Percentiles rank a stretch among this genome's conserved stretches.
Conservation (phyloP, 2,113 vertebrate species). For the Leptodactylus fuscus region DNA sequence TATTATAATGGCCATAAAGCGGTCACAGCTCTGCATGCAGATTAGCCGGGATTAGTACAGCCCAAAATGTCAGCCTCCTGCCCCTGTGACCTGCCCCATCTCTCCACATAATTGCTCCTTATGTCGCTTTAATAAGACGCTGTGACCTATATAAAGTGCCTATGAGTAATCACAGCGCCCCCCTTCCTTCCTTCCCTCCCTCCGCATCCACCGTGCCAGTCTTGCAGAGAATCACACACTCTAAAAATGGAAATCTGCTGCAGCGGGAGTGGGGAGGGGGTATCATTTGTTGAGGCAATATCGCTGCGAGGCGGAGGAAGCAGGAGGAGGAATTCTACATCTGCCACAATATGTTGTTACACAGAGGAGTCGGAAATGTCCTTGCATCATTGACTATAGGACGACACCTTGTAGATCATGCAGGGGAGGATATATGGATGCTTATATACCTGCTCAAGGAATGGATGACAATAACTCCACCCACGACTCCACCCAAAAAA, state of each 20-base stretch:
- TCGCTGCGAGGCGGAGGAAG: background rate
- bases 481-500: too few species aligned
- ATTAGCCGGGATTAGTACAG: background rate
- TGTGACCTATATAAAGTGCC: constrained; percentile 50
- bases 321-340: constrained; percentile 21
- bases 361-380: too few species aligned
- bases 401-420: background rate
- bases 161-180: constrained; percentile 13
- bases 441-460: background rate
- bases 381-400: background rate
- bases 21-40: background rate
- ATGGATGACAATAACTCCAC: too few species aligned
- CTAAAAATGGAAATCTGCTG: constrained; percentile 53
- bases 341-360: background rate
- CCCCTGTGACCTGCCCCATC: background rate
- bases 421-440: background rate
- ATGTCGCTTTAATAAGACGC: constrained; percentile 36
- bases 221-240: constrained; percentile 30
- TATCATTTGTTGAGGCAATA: constrained; percentile 10
- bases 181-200: background rate
- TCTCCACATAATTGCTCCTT: constrained; percentile 49
- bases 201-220: background rate
- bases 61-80: background rate
- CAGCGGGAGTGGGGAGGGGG: background rate
- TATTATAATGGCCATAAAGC: background rate